phyloP scores from a whole-genome alignment of 2,113 vertebrate genomes.

The Coptodon bakossiorum region DNA sequence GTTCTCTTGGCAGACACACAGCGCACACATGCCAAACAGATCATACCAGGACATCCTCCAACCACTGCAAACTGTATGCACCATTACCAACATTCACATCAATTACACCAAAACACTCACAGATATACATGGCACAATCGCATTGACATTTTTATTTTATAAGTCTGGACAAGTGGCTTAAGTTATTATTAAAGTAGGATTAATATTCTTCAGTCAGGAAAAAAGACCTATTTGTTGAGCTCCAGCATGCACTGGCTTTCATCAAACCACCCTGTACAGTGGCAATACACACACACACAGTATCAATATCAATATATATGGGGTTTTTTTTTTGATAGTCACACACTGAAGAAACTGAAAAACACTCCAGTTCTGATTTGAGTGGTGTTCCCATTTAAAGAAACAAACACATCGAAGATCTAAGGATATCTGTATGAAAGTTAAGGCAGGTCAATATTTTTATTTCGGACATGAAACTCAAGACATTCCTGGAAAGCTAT shows the following conservation, averaged over 20 bases:
- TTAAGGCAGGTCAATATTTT: conserved; percentile 34
- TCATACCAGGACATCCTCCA: conserved; percentile 22
- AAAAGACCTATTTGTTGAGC: not conserved
- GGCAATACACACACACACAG: not conserved
- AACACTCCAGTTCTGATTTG: not conserved
- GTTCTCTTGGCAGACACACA: conserved; percentile 26
- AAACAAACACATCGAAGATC: conserved; percentile 9
- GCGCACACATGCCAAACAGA: conserved; percentile 25
- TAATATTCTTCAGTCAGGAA: not conserved
- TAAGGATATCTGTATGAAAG: not conserved
- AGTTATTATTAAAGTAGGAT: not conserved
- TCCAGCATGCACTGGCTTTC: not conserved
- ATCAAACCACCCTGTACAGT: not conserved
- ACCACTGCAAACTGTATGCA: conserved; percentile 17
- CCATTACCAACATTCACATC: conserved; percentile 30
- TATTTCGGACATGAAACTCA: conserved; percentile 6
- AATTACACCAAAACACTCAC: conserved; percentile 8
- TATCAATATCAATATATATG: not conserved
- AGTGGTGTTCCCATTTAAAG: not conserved
- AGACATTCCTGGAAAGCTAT: not conserved
- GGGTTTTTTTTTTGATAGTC: fast-evolving
- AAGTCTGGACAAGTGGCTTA: not conserved
- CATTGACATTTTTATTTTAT: not conserved
- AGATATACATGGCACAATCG: not conserved
- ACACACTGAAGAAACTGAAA: not conserved